Base-by-base conservation (phyloP, 2,797 vertebrate genomes). In the Molossus alvarezi region DNA sequence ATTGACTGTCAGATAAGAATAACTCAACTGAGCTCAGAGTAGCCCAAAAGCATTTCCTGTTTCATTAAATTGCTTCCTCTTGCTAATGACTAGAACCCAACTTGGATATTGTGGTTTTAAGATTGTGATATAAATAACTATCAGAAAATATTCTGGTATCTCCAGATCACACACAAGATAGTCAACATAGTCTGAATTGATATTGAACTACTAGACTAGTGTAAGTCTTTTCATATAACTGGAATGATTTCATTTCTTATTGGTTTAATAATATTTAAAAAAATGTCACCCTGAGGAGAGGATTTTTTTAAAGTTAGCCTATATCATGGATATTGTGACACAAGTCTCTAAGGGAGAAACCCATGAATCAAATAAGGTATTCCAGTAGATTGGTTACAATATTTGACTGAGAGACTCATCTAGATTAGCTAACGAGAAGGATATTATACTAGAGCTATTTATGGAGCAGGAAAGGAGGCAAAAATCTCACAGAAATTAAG, bases 201-300 rank as follows among this genome's bases (percentile, higher is more conserved):
- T 65, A 62, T 89, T 65, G 33, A 97, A 33, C 37, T 91, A 33
- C 20, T 29, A 37, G 9, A 33, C 10, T 69, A 60, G 1, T 51
- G n/a, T 55, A 90, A 85, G 29, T 23, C 45, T 96, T 89, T 87
- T 91, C 37, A 58, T 14, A 55, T 64, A 21, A 60, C 37, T 67
- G 13, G 41, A 87, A 81, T 60, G 37, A 29, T 71, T 96, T 69
- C 18, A 85, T 58, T 94, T 91, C 82, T 89, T 80, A 51, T 14
- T 71, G 5, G 23, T 21, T 55, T 92, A 88, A 92, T 86, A 82
- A 12, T 73, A 7, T 62, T 62, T 55, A 55, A 62, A 82, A 75
- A 93, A 96, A 89, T 76, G n/a, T 73, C 53, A 65, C 48, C 80
- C 69, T 90, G 58, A 96, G 41, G 71, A 93, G 15, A 91, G 23